Evolutionary conservation across 2,113 vertebrate species (phyloP).

Genomic region (Ptilonorhynchus violaceus): DNA sequence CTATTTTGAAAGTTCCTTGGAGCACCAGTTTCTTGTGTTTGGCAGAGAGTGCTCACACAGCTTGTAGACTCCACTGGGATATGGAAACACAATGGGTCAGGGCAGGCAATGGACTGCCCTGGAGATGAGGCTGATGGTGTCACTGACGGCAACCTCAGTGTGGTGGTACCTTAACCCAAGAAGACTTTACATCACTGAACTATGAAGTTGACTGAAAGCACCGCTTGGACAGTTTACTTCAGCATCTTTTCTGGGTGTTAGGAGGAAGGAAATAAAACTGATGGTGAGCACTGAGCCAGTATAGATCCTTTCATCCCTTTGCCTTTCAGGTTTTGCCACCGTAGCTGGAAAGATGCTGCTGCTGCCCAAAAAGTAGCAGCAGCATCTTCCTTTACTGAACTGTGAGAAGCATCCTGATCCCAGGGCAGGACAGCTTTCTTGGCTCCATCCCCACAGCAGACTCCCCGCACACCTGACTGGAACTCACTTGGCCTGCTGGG

Average conservation of each 20-base stretch:
- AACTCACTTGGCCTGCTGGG: neutral
- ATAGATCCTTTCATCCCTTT: neutral
- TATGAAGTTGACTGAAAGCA: neutral
- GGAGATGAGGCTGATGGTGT: neutral
- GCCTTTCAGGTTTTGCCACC: neutral
- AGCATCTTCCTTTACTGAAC: neutral
- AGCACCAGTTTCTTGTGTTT: neutral
- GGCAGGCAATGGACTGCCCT: neutral
- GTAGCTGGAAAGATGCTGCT: neutral
- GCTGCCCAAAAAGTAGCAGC: neutral
- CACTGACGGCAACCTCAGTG: neutral
- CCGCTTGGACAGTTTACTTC: neutral
- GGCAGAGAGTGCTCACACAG: neutral
- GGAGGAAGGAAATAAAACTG: neutral
- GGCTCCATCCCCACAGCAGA: neutral
- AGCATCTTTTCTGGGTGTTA: neutral
- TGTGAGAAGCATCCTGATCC: neutral
- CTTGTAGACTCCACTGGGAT: neutral
- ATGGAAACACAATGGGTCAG: neutral
- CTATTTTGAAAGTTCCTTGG: neutral
- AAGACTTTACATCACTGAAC: neutral
- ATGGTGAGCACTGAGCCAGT: neutral
- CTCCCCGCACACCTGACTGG: neutral
- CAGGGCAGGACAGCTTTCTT: neutral
- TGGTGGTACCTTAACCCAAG: neutral